Evolutionary conservation across 2,113 vertebrate species (phyloP), one percentile per base, ranked within the genome.

Genomic region (Tupaia tana): DNA sequence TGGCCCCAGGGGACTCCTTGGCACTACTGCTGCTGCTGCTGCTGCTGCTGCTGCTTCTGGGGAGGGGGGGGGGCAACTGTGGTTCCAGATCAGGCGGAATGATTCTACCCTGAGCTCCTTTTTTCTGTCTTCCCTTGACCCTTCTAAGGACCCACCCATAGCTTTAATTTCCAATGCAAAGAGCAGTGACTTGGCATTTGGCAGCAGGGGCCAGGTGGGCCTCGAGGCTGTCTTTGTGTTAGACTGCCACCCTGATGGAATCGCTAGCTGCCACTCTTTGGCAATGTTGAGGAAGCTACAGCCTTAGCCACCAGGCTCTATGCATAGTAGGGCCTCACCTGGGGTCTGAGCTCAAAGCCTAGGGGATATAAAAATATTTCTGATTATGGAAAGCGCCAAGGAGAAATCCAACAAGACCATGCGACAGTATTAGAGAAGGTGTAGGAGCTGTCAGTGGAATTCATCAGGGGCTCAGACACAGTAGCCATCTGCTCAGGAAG

Each of bases 1-100:
- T 61, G 52, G 97, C 84, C 97, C 91, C 94, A 34, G 29, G 97
- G 96, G 96, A 95, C n/a, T 73, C 52, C 86, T n/a, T 11, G 2
- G 75, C 34, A 10, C 31, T 20, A n/a, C 92, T 29, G 25, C 83
- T 85, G 74, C 73, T 83, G 61, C 63, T 82, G 58, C 58, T 43
- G 43, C 43, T 43, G 58, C 73, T 91, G 25, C 79, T 63, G 75
- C 67, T 56, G 19, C 59, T 20, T n/a, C n/a, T n/a, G n/a, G n/a
- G n/a, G n/a, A n/a, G n/a, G n/a, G n/a, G n/a, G 6, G 87, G 86
- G 63, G 67, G 52, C 15, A 9, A 74, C 63, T 3, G 19, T 74
- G 64, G 34, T 87, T 61, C 69, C 58, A 90, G 66, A 34, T 66
- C 11, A 1, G 66, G 77, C 63, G 58, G 77, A 34, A 79, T 79